phyloP scores from a whole-genome alignment of 2,797 vertebrate species.

The Semaprochilodus insignis region DNA sequence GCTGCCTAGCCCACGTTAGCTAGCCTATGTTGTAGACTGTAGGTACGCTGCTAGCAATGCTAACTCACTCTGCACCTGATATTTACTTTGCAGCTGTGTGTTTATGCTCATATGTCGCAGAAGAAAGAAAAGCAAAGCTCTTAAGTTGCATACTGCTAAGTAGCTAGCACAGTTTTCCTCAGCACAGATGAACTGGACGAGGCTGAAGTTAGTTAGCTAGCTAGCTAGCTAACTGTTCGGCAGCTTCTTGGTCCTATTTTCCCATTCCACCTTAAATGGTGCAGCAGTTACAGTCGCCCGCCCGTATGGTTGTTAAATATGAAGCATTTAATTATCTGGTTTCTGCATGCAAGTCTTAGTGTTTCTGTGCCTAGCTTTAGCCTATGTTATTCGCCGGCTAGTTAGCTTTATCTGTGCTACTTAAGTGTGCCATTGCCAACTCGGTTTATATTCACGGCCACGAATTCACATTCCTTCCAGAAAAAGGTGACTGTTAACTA shows the following conservation, averaged over 20 bases:
- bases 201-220: too few relatives aligned
- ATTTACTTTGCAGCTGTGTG: not conserved
- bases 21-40: slow-evolving; percentile 32
- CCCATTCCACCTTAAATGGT: too few relatives aligned
- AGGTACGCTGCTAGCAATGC: not conserved
- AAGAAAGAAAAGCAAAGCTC: too few relatives aligned
- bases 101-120: too few relatives aligned
- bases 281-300: too few relatives aligned
- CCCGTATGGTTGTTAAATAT: not conserved
- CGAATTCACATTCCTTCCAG: too few relatives aligned
- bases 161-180: too few relatives aligned
- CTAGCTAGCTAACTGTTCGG: too few relatives aligned
- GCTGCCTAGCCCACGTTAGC: not conserved
- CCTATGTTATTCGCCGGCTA: not conserved
- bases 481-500: too few relatives aligned
- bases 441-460: not conserved
- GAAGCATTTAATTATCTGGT: not conserved
- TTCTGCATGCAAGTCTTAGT: not conserved
- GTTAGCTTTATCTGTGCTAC: not conserved
- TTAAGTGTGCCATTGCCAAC: not conserved
- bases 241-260: too few relatives aligned
- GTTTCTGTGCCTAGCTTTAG: not conserved
- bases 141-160: too few relatives aligned
- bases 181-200: too few relatives aligned
- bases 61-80: not conserved